Percentiles rank a stretch among this genome's conserved stretches.
These are phyloP conservation scores for Indicator indicator DNA, from an alignment of 2,113 vertebrate genomes.

Conservation along the genomic window DNA sequence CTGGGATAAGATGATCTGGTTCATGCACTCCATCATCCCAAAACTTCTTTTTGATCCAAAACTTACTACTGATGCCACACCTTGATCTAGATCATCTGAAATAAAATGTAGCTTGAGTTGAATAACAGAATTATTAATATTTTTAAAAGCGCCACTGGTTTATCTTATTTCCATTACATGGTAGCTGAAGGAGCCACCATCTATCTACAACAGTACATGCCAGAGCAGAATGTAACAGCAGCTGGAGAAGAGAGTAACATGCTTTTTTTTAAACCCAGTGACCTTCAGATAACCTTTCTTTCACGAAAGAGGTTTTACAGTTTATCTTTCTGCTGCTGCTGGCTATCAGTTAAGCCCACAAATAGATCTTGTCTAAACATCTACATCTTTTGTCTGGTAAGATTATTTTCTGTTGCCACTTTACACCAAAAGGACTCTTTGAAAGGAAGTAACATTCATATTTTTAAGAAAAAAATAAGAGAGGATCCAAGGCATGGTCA, in stretches of 20 bases:
- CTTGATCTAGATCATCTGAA: background rate
- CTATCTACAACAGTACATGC: background rate
- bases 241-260: background rate
- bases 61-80: background rate
- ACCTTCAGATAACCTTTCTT: conserved; percentile 31
- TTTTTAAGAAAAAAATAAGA: background rate
- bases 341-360: background rate
- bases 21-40: background rate
- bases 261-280: background rate
- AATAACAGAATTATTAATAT: background rate
- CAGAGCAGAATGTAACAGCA: accelerated
- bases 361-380: background rate
- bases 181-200: background rate
- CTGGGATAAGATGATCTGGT: background rate
- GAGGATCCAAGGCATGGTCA: accelerated
- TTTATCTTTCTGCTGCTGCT: background rate
- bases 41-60: background rate
- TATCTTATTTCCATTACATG: background rate
- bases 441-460: accelerated
- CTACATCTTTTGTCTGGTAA: background rate
- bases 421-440: background rate
- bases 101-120: background rate
- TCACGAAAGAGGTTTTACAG: background rate
- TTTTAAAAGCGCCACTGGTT: background rate
- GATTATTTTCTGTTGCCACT: background rate